Percentiles rank a stretch among this genome's conserved stretches.
Evolutionary conservation across 2,113 vertebrate species (phyloP).

Genomic region (Carassius gibelio): DNA sequence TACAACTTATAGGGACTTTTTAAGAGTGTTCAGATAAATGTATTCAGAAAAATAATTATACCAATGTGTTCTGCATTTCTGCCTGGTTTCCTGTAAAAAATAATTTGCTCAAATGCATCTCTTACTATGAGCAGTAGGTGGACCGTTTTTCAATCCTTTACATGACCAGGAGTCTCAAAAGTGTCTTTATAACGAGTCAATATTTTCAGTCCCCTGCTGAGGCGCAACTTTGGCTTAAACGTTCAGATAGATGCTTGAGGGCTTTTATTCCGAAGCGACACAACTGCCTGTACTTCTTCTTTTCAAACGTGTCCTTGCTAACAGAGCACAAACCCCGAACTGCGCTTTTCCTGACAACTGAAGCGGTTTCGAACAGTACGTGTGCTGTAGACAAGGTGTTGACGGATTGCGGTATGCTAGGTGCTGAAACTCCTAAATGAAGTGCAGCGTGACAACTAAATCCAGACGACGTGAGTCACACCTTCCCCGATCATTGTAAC

Average conservation of each 20-base stretch:
- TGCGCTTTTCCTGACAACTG: constrained; percentile 8
- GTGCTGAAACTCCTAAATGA: constrained; percentile 73
- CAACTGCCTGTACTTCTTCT: neutral
- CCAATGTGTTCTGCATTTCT: neutral
- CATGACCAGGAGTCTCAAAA: constrained; percentile 63
- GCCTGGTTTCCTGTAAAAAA: neutral
- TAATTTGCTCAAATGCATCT: neutral
- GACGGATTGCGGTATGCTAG: constrained; percentile 65
- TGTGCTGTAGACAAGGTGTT: constrained; percentile 69
- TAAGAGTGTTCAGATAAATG: too few relatives aligned
- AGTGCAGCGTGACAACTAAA: constrained; percentile 76
- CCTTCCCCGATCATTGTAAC: constrained; percentile 74
- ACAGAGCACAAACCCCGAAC: neutral
- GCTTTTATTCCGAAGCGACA: constrained; percentile 57
- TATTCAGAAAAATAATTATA: neutral
- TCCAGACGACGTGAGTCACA: constrained; percentile 76
- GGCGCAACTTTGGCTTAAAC: constrained; percentile 83
- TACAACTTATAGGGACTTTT: too few relatives aligned
- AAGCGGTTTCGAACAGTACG: constrained; percentile 58
- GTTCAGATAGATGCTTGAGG: constrained; percentile 11
- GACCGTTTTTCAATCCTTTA: constrained; percentile 12
- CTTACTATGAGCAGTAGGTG: constrained; percentile 5
- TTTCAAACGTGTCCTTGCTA: neutral
- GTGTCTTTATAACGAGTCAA: constrained; percentile 80
- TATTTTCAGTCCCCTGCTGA: constrained; percentile 78